These are phyloP conservation scores for Lumbricus terrestris DNA, from an alignment of 2,888 invertebrate genomes.

Conservation along the genomic window DNA sequence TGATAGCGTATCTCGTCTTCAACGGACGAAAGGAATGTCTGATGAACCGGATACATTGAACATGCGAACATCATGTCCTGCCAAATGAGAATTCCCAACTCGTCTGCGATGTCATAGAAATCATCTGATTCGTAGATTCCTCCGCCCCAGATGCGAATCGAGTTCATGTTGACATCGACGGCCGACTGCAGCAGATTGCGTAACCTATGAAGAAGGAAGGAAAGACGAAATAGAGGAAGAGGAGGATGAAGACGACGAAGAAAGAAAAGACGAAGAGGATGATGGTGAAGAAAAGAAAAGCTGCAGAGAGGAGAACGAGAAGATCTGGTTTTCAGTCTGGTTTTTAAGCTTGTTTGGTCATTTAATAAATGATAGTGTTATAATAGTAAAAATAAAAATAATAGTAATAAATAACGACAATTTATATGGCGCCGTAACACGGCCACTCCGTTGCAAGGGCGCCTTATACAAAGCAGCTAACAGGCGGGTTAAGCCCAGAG, in stretches of 20 bases:
- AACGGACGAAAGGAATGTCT: slow-evolving; percentile 73
- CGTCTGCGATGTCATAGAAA: slow-evolving; percentile 82
- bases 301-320: neutral
- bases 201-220: neutral
- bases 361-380: too few species aligned
- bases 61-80: slow-evolving; percentile 97
- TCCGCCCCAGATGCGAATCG: slow-evolving; percentile 96
- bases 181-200: slow-evolving; percentile 70
- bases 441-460: too few species aligned
- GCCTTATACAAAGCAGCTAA: too few species aligned
- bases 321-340: neutral
- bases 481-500: too few species aligned
- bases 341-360: too few species aligned
- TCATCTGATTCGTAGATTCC: slow-evolving; percentile 81
- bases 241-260: too few species aligned
- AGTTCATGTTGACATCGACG: slow-evolving; percentile 80
- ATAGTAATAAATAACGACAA: too few species aligned
- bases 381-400: too few species aligned
- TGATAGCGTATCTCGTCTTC: slow-evolving; percentile 76
- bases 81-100: slow-evolving; percentile 89
- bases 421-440: too few species aligned
- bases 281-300: too few species aligned
- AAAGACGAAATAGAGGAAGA: too few species aligned
- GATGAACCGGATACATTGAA: slow-evolving; percentile 81
- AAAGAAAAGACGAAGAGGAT: too few species aligned